Conservation (phyloP, 2,888 invertebrate species). For the Ophraella communa region DNA sequence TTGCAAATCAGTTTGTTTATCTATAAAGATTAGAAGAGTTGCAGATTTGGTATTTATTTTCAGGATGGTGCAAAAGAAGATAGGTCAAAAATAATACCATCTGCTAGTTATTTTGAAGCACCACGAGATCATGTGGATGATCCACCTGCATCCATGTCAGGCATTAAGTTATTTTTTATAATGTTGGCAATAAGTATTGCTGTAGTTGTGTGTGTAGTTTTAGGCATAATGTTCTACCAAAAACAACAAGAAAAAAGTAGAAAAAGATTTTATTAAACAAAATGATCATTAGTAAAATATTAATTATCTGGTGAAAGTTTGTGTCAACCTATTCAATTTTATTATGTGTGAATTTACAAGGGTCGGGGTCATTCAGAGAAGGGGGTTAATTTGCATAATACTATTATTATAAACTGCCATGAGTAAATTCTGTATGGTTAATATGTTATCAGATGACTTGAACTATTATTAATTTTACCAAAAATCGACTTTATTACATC, state of each 20-base stretch:
- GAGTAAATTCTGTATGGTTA: no score
- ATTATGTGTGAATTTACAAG: background rate
- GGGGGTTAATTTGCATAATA: background rate
- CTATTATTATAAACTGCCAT: no score
- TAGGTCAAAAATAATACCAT: constrained; percentile 84
- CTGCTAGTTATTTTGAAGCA: constrained; percentile 87
- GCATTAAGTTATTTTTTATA: constrained; percentile 88
- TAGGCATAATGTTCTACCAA: constrained; percentile 92
- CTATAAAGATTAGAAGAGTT: no score
- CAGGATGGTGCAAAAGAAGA: constrained; percentile 73
- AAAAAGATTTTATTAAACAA: constrained; percentile 80
- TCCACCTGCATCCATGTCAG: constrained; percentile 84
- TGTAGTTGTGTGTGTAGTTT: constrained; percentile 81
- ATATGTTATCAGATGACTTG: no score
- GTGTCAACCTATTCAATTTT: background rate
- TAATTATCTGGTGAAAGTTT: constrained; percentile 4
- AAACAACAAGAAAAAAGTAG: constrained; percentile 88
- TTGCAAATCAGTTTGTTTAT: no score
- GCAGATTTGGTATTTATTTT: no score
- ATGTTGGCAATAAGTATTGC: constrained; percentile 85
- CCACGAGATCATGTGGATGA: constrained; percentile 92
- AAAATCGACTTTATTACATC: no score
- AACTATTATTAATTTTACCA: background rate
- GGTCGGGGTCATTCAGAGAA: background rate
- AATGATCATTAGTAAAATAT: constrained; percentile 7